Conservation (phyloP, 2,888 invertebrate species). For the Candidula unifasciata region DNA sequence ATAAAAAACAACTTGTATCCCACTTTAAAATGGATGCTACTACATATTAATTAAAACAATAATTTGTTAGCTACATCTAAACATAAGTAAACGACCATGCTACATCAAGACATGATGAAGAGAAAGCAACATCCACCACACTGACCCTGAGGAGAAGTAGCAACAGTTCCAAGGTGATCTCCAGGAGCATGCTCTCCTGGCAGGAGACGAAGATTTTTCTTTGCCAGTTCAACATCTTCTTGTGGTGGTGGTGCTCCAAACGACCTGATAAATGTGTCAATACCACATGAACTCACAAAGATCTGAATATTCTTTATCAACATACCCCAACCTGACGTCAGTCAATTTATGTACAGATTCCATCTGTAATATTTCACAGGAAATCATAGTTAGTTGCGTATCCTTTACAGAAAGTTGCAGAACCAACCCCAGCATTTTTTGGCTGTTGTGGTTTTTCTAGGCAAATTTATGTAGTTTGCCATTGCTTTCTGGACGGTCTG, state of each 20-base stretch:
- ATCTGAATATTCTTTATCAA: no score
- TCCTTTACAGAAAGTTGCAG: no score
- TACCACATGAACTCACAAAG: not conserved
- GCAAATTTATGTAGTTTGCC: no score
- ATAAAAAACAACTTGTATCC: no score
- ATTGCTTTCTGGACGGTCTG: no score
- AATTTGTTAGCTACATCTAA: not conserved
- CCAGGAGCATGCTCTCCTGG: constrained; percentile 28
- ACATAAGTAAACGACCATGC: not conserved
- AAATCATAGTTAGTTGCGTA: no score
- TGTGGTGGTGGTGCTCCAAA: constrained; percentile 41
- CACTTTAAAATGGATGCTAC: no score
- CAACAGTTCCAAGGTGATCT: not conserved
- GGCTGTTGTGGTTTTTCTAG: no score
- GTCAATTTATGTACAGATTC: no score
- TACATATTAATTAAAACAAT: not conserved
- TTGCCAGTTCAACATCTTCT: constrained; percentile 26
- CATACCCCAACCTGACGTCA: no score
- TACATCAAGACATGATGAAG: not conserved
- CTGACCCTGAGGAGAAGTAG: constrained; percentile 42
- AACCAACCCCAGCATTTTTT: no score
- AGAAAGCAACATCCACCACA: not conserved
- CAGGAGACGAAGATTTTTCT: constrained; percentile 20
- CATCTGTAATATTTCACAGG: no score
- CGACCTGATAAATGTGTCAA: not conserved